These are phyloP conservation scores for Machimus rusticus DNA, from an alignment of 2,888 invertebrate genomes.

Conservation along the genomic window DNA sequence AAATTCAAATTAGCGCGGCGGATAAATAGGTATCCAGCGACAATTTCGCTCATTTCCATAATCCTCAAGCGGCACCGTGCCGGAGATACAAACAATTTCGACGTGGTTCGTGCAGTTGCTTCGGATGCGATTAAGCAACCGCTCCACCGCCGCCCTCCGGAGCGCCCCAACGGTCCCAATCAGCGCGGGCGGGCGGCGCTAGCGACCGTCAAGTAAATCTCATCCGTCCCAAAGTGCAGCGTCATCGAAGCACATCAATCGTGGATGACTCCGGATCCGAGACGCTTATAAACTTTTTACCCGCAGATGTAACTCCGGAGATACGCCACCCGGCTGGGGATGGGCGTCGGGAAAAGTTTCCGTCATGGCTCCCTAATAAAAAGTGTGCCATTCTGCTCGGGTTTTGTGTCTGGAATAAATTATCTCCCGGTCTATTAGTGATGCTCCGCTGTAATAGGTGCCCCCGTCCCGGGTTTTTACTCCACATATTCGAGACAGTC, in stretches of 20 bases:
- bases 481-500: background rate
- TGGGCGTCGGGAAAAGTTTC: background rate
- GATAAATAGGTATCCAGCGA: conserved; percentile 43
- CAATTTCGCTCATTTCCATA: conserved; percentile 45
- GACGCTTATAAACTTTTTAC: background rate
- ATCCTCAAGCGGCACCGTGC: background rate
- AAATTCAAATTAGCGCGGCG: conserved; percentile 46
- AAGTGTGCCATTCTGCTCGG: background rate
- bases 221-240: background rate
- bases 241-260: background rate
- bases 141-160: background rate
- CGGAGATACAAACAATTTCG: background rate
- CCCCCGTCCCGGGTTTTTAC: background rate
- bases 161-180: background rate
- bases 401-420: background rate
- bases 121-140: background rate
- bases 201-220: background rate
- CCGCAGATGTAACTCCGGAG: background rate
- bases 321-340: background rate
- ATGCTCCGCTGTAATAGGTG: background rate
- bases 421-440: background rate
- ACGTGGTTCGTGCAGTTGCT: background rate
- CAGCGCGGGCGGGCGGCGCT: background rate
- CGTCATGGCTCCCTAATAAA: background rate
- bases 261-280: background rate